Conservation (phyloP, 2,888 invertebrate genomes). For the Agonopterix alstromeriana region DNA sequence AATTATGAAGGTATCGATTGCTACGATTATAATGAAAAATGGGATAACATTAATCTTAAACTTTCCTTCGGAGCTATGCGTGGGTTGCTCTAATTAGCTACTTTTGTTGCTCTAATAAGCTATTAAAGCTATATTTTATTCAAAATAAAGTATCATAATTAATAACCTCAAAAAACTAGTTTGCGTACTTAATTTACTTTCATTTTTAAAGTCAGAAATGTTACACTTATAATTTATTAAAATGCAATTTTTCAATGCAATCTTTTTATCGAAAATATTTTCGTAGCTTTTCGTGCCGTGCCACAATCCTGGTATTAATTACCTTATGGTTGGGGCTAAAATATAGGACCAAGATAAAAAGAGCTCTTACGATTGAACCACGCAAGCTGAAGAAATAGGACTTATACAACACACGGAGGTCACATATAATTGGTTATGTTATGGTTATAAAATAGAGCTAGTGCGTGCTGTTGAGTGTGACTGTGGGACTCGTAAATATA, state of each 20-base stretch:
- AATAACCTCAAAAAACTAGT: too few species aligned
- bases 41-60: constrained; percentile 38
- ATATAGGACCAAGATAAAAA: constrained; percentile 12
- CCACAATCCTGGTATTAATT: constrained; percentile 23
- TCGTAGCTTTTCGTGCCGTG: constrained; percentile 18
- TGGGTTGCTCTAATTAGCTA: constrained; percentile 26
- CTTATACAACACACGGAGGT: constrained; percentile 11
- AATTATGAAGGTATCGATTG: constrained; percentile 39
- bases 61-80: constrained; percentile 29
- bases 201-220: neutral
- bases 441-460: constrained; percentile 23
- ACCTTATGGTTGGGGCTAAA: constrained; percentile 9
- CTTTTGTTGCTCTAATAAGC: too few species aligned
- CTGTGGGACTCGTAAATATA: constrained; percentile 27
- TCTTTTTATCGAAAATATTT: constrained; percentile 4
- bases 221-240: neutral
- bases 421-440: constrained; percentile 23
- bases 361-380: constrained; percentile 6
- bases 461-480: constrained; percentile 25
- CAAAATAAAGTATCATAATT: neutral
- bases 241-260: constrained; percentile 3
- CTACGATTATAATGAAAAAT: constrained; percentile 48
- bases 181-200: too few species aligned
- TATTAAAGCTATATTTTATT: constrained; percentile 15
- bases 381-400: constrained; percentile 1